Conservation (phyloP, 2,888 invertebrate species). For the Andrena fulva region DNA sequence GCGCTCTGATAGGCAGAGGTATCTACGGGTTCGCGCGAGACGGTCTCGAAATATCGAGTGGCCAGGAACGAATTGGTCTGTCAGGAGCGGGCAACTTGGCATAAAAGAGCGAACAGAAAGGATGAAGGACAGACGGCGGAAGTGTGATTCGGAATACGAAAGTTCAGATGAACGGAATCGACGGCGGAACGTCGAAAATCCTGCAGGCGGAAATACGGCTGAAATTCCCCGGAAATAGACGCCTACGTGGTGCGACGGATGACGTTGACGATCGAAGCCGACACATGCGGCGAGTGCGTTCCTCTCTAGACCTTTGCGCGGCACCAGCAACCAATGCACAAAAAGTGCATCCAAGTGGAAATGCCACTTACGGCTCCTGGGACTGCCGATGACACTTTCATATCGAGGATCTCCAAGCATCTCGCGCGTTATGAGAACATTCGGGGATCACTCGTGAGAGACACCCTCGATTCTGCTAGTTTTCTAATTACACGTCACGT, state of each 20-base stretch:
- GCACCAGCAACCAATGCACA: constrained; percentile 9
- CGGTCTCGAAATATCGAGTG: background rate
- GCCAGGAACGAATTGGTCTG: constrained; percentile 15
- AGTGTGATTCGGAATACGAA: constrained; percentile 26
- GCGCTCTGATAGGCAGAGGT: background rate
- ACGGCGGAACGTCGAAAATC: constrained; percentile 34
- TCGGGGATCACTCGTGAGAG: background rate
- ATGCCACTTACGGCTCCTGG: constrained; percentile 16
- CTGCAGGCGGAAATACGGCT: constrained; percentile 37
- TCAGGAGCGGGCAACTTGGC: background rate
- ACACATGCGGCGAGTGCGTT: constrained; percentile 9
- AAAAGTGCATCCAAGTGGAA: constrained; percentile 26
- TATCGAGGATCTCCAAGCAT: background rate
- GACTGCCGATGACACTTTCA: constrained; percentile 16
- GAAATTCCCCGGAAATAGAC: constrained; percentile 41
- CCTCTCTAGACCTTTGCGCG: background rate
- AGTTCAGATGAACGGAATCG: constrained; percentile 39
- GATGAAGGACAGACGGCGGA: constrained; percentile 31
- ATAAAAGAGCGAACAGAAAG: background rate
- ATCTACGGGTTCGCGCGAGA: background rate
- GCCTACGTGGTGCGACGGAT: constrained; percentile 16
- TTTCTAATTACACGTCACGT: background rate
- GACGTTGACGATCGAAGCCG: constrained; percentile 44
- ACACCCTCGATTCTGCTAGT: too few species aligned
- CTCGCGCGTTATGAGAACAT: background rate